Conservation (phyloP, 2,888 invertebrate species). For the Agrenia bidenticulata region DNA sequence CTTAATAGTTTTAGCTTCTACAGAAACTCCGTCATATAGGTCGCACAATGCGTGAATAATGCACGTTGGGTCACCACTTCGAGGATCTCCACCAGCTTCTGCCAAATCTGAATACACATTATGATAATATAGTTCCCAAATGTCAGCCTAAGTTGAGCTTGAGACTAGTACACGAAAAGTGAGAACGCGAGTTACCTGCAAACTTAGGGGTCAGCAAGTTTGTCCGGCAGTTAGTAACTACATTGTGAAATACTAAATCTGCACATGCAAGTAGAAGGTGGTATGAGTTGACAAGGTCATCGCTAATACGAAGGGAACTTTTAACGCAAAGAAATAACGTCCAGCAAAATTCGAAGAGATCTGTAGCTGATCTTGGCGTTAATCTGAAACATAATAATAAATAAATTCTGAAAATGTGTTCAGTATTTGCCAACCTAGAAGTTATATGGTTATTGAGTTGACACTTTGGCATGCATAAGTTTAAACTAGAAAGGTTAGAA, state of each 20-base stretch:
- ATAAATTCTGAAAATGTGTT: too few species aligned
- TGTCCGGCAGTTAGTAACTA: constrained; percentile 72
- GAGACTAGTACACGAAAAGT: background rate
- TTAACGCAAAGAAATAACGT: constrained; percentile 86
- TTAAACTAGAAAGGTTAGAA: too few species aligned
- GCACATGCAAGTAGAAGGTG: constrained; percentile 87
- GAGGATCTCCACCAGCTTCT: constrained; percentile 34
- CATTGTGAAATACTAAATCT: constrained; percentile 87
- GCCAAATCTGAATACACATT: constrained; percentile 14
- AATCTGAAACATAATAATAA: constrained; percentile 60
- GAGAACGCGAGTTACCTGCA: constrained; percentile 64
- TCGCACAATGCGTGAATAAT: constrained; percentile 80
- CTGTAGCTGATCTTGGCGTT: constrained; percentile 74
- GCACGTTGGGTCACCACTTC: constrained; percentile 68
- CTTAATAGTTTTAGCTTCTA: constrained; percentile 88
- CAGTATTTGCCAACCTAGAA: constrained; percentile 1
- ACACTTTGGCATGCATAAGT: background rate
- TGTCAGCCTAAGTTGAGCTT: too few species aligned
- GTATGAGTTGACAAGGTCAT: constrained; percentile 91
- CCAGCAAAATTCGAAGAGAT: constrained; percentile 92
- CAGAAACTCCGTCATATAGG: constrained; percentile 75
- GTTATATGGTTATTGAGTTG: background rate
- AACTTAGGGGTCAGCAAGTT: constrained; percentile 85
- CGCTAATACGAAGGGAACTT: constrained; percentile 77
- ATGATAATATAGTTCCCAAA: too few species aligned